Evolutionary conservation across 2,797 vertebrate species (phyloP).

Genomic region (Amniataba percoides): DNA sequence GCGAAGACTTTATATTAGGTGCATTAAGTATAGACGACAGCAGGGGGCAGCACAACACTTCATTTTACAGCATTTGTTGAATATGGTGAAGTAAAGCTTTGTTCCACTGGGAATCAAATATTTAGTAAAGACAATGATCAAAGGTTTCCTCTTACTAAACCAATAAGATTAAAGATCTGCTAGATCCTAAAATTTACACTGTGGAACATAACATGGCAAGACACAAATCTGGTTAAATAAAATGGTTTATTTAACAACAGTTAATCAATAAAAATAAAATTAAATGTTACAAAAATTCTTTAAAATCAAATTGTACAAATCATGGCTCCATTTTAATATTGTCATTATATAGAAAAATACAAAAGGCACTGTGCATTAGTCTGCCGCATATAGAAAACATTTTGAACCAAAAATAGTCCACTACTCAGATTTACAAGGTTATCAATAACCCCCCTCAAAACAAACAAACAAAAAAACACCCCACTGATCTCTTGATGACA

Average conservation of each 20-base stretch:
- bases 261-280: slow-evolving; percentile 84
- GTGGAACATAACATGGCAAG: neutral
- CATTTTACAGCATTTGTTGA: neutral
- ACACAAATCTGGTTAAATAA: slow-evolving; percentile 74
- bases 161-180: neutral
- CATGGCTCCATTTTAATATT: slow-evolving; percentile 68
- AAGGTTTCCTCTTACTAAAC: neutral
- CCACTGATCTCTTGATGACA: slow-evolving; percentile 24
- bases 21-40: slow-evolving; percentile 22
- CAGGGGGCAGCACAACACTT: slow-evolving; percentile 74
- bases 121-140: neutral
- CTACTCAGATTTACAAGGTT: slow-evolving; percentile 58
- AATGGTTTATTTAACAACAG: slow-evolving; percentile 84
- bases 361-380: slow-evolving; percentile 87
- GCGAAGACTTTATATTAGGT: neutral
- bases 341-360: slow-evolving; percentile 84
- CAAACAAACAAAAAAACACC: neutral
- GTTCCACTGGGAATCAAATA: neutral
- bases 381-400: slow-evolving; percentile 67
- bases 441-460: slow-evolving; percentile 16
- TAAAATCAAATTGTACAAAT: slow-evolving; percentile 82
- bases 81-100: neutral
- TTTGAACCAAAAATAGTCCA: slow-evolving; percentile 50
- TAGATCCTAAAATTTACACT: neutral
- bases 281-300: slow-evolving; percentile 80